phyloP scores from a whole-genome alignment of 2,113 vertebrate genomes.

The Syngnathus typhle region DNA sequence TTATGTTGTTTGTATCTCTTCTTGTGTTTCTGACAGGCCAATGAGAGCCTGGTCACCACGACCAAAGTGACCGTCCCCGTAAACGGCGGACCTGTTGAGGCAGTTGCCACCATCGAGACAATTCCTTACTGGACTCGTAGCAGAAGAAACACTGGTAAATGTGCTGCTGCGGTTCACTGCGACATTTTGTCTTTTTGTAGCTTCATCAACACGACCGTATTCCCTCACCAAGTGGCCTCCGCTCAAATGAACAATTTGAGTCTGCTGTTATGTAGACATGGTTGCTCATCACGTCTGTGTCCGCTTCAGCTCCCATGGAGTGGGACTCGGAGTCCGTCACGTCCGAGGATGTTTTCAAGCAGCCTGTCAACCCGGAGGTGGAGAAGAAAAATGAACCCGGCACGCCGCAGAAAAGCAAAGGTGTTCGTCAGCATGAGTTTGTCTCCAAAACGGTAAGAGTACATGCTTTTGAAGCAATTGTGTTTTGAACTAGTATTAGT shows the following conservation, averaged over 20 bases:
- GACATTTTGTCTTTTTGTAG: neutral
- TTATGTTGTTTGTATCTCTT: neutral
- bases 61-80: conserved; percentile 87
- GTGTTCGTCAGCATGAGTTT: conserved; percentile 85
- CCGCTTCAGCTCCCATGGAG: conserved; percentile 72
- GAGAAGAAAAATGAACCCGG: conserved; percentile 54
- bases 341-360: conserved; percentile 66
- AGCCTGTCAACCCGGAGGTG: conserved; percentile 55
- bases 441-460: conserved; percentile 87
- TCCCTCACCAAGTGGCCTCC: neutral
- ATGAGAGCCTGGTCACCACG: conserved; percentile 89
- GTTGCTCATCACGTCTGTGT: neutral
- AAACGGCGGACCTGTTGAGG: conserved; percentile 88
- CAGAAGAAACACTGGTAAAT: conserved; percentile 79
- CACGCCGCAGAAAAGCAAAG: conserved; percentile 77
- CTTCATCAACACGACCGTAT: neutral
- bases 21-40: conserved; percentile 66
- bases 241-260: neutral
- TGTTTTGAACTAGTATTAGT: neutral
- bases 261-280: neutral
- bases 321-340: conserved; percentile 81
- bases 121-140: conserved; percentile 81
- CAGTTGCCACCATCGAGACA: conserved; percentile 87
- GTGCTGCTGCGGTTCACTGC: neutral
- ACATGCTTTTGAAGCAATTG: neutral